Evolutionary conservation across 2,113 vertebrate genomes (phyloP).

Genomic region (Esox niger): DNA sequence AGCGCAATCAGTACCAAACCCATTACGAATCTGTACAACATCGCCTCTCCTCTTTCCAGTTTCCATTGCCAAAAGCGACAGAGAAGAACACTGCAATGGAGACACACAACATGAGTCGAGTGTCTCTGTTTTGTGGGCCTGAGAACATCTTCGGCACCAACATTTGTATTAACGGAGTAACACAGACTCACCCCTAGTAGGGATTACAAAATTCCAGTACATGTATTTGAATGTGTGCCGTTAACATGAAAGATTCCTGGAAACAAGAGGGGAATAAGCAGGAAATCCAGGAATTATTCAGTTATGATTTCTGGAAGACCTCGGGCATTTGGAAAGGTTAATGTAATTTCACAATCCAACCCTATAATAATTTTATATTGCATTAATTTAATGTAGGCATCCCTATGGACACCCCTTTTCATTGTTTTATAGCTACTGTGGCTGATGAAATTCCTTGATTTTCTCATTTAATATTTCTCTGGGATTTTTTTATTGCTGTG

Average conservation of each 20-base stretch:
- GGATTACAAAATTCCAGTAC: too few species aligned
- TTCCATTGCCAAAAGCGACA: slow-evolving; percentile 34
- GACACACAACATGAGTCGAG: slow-evolving; percentile 36
- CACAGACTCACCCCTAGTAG: background rate
- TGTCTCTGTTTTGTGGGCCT: slow-evolving; percentile 48
- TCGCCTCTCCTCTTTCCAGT: slow-evolving; percentile 18
- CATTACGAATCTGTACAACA: slow-evolving; percentile 18
- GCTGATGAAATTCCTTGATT: too few species aligned
- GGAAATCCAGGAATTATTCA: too few species aligned
- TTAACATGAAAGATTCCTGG: too few species aligned
- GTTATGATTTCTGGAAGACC: too few species aligned
- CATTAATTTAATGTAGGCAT: background rate
- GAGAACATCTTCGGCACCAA: slow-evolving; percentile 28
- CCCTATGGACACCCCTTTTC: background rate
- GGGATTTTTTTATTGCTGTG: too few species aligned
- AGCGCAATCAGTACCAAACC: slow-evolving; percentile 24
- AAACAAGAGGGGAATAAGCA: too few species aligned
- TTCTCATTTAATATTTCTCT: too few species aligned
- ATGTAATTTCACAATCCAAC: too few species aligned
- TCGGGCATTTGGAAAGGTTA: too few species aligned
- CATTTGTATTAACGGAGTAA: background rate
- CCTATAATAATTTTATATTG: background rate
- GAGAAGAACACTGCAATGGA: slow-evolving; percentile 33
- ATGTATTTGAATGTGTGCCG: too few species aligned
- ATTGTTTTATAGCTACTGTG: too few species aligned